phyloP scores from a whole-genome alignment of 92 coral and sea anemone species.

The Paramuricea clavata region DNA sequence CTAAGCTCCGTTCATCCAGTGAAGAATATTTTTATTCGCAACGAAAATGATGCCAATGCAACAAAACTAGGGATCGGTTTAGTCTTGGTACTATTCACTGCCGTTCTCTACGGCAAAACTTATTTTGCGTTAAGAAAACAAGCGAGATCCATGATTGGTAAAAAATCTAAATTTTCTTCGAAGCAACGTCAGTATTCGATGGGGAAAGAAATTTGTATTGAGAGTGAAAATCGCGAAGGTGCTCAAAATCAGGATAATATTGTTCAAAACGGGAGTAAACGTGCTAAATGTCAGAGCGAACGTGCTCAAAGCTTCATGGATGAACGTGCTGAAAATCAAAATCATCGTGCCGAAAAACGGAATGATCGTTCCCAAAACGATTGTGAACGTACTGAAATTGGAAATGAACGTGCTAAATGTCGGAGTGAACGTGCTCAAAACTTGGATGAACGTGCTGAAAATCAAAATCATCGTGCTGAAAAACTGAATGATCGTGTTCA shows the following conservation, averaged over 20 bases:
- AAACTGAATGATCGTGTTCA: not conserved
- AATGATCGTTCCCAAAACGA: not conserved
- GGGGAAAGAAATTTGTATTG: not conserved
- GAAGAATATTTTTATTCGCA: not conserved
- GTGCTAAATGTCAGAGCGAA: no score
- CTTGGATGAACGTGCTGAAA: not conserved
- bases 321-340: no score
- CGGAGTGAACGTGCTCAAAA: no score
- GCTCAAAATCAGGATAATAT: no score
- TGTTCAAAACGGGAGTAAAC: no score
- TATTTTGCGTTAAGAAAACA: not conserved
- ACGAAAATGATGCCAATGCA: not conserved
- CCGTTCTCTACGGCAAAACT: not conserved
- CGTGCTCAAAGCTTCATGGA: not conserved
- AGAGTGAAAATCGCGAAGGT: no score
- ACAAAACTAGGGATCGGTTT: not conserved
- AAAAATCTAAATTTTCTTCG: not conserved
- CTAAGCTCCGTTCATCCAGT: not conserved
- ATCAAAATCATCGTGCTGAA: no score
- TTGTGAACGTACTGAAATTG: not conserved
- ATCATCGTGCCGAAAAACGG: no score
- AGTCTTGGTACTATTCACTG: not conserved
- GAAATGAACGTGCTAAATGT: no score
- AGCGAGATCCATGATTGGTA: not conserved
- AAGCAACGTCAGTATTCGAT: not conserved